These are phyloP conservation scores for Gerris buenoi DNA, from an alignment of 1,140 invertebrate genomes.

Conservation along the genomic window DNA sequence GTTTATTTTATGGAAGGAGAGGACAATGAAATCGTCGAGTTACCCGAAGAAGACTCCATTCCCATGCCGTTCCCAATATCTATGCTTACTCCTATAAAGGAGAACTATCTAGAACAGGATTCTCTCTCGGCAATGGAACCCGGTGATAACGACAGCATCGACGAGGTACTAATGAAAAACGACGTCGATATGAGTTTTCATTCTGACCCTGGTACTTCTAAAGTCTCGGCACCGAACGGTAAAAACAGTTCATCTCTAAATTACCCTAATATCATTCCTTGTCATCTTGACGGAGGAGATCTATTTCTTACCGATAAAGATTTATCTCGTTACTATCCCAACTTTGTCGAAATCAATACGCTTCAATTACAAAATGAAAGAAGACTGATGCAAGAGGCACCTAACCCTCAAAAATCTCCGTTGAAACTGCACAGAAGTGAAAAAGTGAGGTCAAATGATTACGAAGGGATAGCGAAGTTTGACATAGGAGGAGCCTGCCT, in stretches of 20 bases:
- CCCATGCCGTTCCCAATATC: slow-evolving; percentile 12
- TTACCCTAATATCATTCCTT: slow-evolving; percentile 1
- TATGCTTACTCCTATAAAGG: slow-evolving; percentile 17
- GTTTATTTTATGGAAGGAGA: slow-evolving; percentile 14
- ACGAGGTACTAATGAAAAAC: not conserved
- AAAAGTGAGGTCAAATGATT: not conserved
- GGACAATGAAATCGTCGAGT: slow-evolving; percentile 10
- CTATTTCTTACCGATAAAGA: slow-evolving; percentile 11
- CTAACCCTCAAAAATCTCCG: not conserved
- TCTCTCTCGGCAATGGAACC: slow-evolving; percentile 11
- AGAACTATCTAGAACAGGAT: slow-evolving; percentile 13
- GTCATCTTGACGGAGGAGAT: slow-evolving; percentile 9
- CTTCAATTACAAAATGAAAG: slow-evolving; percentile 10
- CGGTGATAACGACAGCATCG: slow-evolving; percentile 5
- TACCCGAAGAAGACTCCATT: slow-evolving; percentile 9
- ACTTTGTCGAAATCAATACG: slow-evolving; percentile 15
- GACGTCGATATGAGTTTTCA: not conserved
- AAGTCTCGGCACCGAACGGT: not conserved
- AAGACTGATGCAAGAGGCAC: not conserved
- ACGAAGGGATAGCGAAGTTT: slow-evolving; percentile 7
- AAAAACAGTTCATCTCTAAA: not conserved
- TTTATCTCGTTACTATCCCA: slow-evolving; percentile 11
- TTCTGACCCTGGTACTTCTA: not conserved
- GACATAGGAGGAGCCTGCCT: slow-evolving; percentile 14
- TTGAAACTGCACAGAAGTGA: not conserved